Evolutionary conservation across 2,888 invertebrate genomes (phyloP), one percentile per base, ranked within the genome.

Genomic region (Chrysopilus asiliformis): DNA sequence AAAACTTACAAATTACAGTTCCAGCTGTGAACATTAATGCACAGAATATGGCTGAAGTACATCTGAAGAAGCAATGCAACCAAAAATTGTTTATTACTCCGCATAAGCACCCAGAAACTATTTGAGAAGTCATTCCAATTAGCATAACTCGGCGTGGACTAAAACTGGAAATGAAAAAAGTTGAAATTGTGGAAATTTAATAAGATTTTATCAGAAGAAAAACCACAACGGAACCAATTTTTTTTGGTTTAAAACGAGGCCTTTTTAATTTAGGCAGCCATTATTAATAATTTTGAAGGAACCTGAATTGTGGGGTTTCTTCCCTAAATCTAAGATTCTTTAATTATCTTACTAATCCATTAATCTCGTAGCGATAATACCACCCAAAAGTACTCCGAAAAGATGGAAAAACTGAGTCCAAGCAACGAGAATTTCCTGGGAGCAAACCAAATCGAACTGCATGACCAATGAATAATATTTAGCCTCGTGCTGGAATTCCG

Each of bases 401-500:
- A 66, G 51, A 57, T 67, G 66, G 56, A 63, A 65, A 38, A 59
- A 63, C 46, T 67, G 66, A 1, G 65, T 63, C 52, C 65, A 61
- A 4, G 64, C 62, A 15, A 65, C 53, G 22, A 65, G 55, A 30
- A 66, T 62, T 34, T 56, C 56, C 13, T 63, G 47, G 18, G 56
- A 43, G 40, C 66, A 67, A 10, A 66, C 61, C 46, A 67, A 51
- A 50, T 64, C 52, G 46, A 61, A 67, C 47, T 65, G 55, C 51
- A 59, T 62, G 15, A 61, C 53, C 15, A 62, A 44, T 4, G 62
- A 62, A 40, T 55, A 50, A 36, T 57, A 62, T 32, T 48, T 45
- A 16, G 53, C 54, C 8, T 49, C 35, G 36, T 43, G 40, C 18
- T 29, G 20, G 28, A 43, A 45, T 26, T 16, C 25, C 9, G n/a